Percentiles rank a stretch among this genome's conserved stretches.
phyloP scores from a whole-genome alignment of 2,113 vertebrate genomes.

The Herpailurus yagouaroundi region DNA sequence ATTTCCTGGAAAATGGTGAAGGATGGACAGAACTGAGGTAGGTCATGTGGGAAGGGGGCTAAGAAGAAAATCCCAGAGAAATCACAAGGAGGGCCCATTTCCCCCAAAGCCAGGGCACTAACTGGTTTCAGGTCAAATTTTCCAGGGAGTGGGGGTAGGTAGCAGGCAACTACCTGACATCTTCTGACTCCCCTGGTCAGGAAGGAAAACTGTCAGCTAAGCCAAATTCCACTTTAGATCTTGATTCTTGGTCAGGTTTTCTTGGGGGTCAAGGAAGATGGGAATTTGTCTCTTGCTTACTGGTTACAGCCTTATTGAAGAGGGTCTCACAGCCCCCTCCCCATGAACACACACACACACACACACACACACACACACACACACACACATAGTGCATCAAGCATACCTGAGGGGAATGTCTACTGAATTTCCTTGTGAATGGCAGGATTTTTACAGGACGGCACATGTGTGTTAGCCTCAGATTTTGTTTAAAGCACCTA shows the following conservation, averaged over 20 bases:
- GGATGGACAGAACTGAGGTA: not conserved
- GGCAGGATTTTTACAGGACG: not conserved
- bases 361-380: not conserved
- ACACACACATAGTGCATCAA: no score
- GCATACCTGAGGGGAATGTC: fast-evolving
- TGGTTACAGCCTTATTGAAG: not conserved
- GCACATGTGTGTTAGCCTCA: not conserved
- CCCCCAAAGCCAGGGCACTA: not conserved
- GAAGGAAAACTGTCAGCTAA: not conserved
- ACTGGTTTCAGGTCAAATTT: not conserved
- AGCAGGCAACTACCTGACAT: not conserved
- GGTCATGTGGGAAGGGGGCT: not conserved
- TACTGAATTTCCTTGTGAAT: not conserved
- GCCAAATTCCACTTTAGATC: not conserved
- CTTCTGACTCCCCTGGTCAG: not conserved
- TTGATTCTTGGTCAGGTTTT: not conserved
- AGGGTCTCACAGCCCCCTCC: not conserved
- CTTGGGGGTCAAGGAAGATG: not conserved
- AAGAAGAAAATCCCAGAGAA: not conserved
- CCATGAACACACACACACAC: not conserved
- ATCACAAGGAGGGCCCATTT: not conserved
- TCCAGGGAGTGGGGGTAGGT: not conserved
- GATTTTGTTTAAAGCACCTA: not conserved
- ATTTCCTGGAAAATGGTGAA: not conserved
- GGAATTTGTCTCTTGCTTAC: not conserved